Base-by-base conservation (phyloP, 37 sponge, comb jelly and placozoan species). In the Oopsacas minuta region DNA sequence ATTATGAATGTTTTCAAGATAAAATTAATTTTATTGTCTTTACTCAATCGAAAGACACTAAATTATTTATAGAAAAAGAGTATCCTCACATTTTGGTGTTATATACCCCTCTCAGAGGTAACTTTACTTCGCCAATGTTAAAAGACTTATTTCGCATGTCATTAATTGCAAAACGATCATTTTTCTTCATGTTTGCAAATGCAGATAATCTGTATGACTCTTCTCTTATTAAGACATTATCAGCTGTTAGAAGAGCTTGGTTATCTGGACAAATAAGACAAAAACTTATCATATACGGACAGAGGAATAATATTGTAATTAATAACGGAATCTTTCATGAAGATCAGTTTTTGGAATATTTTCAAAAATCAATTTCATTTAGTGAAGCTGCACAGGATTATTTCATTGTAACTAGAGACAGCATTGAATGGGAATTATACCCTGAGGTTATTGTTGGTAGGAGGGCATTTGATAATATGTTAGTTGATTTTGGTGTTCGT, bases 161-260 rank as follows among this genome's bases (percentile, higher is more conserved):
- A 61, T 3, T 25, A 34, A 34, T 32, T 25, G 7, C 30, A 3
- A 10, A 61, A 25, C 30, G 1, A 32, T 61, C 75, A 61, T 61
- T 61, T n/a, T 61, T 61, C 75, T 61, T 25, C 22, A 61, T 61
- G 75, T 61, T 61, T 61, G 75, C 75, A 25, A 61, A 61, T 61
- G 75, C 75, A 3, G 75, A 61, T 12, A 61, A 10, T 25, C 7
- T 61, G 22, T 61, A 61, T 61, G 75, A 61, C 75, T 61, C 75
- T n/a, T 25, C 28, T 61, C 75, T 61, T 3, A 5, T 61, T 3
- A 10, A 61, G 5, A 25, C 75, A 12, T 61, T 61, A n/a, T 5
- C 28, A 25, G 28, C 20, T 5, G 22, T 61, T 32, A 61, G 30
- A 34, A n/a, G 30, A n/a, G 75, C 75, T 25, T 61, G 75, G 75